A percentile compares a stretch with the other conserved stretches of the same genome.
Evolutionary conservation across 2,797 vertebrate genomes (phyloP).

Genomic region (Cichlasoma orientale): DNA sequence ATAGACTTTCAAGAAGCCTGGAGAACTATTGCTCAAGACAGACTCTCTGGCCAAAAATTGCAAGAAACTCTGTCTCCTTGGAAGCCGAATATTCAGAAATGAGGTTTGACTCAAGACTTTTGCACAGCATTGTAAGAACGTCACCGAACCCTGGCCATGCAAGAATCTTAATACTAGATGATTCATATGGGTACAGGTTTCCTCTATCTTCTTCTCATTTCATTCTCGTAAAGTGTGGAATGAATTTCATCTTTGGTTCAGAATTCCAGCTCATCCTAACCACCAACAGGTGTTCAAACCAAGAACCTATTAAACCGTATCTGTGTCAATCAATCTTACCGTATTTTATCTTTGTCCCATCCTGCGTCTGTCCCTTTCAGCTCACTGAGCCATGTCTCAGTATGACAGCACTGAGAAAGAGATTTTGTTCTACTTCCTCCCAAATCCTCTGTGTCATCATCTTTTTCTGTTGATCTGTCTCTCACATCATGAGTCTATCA

Average conservation of each 20-base stretch:
- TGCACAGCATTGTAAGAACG: background rate
- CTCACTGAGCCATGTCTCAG: background rate
- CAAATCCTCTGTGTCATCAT: conserved; percentile 10
- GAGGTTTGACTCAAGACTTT: background rate
- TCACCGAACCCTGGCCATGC: background rate
- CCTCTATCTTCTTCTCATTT: background rate
- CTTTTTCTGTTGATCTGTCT: background rate
- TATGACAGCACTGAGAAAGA: conserved; percentile 4
- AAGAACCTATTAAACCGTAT: background rate
- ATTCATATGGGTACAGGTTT: background rate
- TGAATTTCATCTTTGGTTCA: background rate
- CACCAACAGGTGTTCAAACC: background rate
- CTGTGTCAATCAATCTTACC: conserved; percentile 5
- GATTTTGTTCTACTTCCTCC: conserved; percentile 2
- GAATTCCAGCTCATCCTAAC: background rate
- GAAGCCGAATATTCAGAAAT: background rate
- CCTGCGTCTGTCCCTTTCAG: background rate
- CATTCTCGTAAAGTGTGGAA: background rate
- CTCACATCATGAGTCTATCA: background rate
- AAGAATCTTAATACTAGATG: background rate
- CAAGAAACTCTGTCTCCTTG: background rate
- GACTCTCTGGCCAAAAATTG: background rate
- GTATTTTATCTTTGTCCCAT: background rate
- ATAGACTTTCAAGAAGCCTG: background rate
- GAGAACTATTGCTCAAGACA: background rate